phyloP scores from a whole-genome alignment of 2,888 invertebrate genomes.

The Caenorhabditis virilis region DNA sequence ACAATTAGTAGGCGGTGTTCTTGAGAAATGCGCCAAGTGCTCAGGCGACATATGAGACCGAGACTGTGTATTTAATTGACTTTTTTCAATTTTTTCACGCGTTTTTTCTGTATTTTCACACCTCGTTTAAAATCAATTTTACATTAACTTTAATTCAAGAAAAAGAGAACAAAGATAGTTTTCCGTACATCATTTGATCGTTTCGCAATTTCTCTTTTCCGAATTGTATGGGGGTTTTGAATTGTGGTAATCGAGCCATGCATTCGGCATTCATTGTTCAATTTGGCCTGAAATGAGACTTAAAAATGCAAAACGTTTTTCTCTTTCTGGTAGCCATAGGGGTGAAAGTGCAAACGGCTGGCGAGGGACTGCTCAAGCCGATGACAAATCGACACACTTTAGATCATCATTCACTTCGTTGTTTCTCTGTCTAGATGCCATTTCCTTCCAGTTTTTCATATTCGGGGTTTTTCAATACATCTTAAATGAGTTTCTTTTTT shows the following conservation, averaged over 20 bases:
- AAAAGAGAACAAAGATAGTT: no score
- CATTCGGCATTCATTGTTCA: no score
- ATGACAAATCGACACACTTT: slow-evolving; percentile 39
- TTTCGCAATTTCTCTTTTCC: slow-evolving; percentile 2
- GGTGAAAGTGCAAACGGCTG: slow-evolving; percentile 26
- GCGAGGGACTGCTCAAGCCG: slow-evolving; percentile 7
- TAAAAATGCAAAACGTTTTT: no score
- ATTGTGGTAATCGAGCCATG: no score
- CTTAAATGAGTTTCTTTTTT: no score
- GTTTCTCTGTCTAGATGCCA: slow-evolving; percentile 9
- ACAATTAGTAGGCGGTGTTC: slow-evolving; percentile 25
- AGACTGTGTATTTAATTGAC: slow-evolving; percentile 23
- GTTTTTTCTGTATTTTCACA: slow-evolving; percentile 9
- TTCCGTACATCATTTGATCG: no score
- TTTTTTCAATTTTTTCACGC: slow-evolving; percentile 28
- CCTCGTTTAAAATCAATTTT: not conserved
- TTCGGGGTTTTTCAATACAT: not conserved
- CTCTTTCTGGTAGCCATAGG: no score
- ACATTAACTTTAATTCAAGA: no score
- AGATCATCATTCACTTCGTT: slow-evolving; percentile 36
- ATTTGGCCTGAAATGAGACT: no score
- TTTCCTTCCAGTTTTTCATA: slow-evolving; percentile 1
- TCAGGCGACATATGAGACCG: slow-evolving; percentile 40
- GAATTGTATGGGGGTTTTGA: no score
- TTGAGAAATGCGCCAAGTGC: slow-evolving; percentile 42